Percentiles rank a stretch among this genome's conserved stretches.
Conservation (phyloP, 2,888 invertebrate genomes). For the Volucella inanis region DNA sequence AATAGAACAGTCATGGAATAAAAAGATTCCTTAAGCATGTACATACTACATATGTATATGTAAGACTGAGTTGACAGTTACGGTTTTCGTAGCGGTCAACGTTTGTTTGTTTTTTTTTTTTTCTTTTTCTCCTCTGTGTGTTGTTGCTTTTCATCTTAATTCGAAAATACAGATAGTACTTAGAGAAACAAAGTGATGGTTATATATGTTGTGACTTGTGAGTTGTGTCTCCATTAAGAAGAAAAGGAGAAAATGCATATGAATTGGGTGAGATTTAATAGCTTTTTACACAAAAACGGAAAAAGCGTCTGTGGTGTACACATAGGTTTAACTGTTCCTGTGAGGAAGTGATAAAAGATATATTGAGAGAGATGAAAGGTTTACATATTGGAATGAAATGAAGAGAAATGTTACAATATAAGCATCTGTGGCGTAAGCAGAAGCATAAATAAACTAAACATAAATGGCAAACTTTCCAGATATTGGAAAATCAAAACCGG, state of each 20-base stretch:
- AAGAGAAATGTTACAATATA: background rate
- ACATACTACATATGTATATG: background rate
- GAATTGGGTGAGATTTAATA: background rate
- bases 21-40: background rate
- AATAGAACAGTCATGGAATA: background rate
- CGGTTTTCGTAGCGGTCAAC: slow-evolving; percentile 18
- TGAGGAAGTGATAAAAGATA: background rate
- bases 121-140: background rate
- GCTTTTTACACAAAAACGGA: background rate
- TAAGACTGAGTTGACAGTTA: slow-evolving; percentile 4
- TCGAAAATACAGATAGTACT: background rate
- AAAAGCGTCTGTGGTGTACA: background rate
- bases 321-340: background rate
- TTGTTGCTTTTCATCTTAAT: background rate
- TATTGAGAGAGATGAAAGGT: background rate
- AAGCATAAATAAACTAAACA: too few relatives aligned
- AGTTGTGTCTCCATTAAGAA: background rate
- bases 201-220: background rate
- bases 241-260: background rate
- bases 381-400: background rate
- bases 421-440: slow-evolving; percentile 4
- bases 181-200: background rate
- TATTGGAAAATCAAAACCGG: too few relatives aligned
- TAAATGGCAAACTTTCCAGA: too few relatives aligned
- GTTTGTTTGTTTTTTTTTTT: too few relatives aligned